Base-by-base conservation (phyloP, 1,140 invertebrate species). In the Leptinotarsa defecta region DNA sequence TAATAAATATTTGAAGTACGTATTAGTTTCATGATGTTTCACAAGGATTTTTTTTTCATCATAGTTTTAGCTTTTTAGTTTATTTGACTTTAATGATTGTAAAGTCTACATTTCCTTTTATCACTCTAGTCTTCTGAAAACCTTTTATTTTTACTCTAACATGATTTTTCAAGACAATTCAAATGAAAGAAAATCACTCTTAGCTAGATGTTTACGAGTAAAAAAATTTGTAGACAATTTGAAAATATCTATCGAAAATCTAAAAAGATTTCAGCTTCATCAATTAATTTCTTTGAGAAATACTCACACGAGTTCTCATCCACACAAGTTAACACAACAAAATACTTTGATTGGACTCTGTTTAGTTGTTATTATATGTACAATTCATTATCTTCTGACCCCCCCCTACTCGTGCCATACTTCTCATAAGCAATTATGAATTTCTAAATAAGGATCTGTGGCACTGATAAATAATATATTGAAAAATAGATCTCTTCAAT, bases 331-430 rank as follows among this genome's bases (percentile, higher is more conserved):
- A 19, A 34, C 67, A 43, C 67, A 22, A 43, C 67, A 68, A n/a
- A n/a, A 68, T 68, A 68, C 67, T 68, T 1, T 57, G 34, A 13
- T 48, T 34, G n/a, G 1, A 43, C 19, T 0, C 24, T 43, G 8
- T 27, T 68, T 43, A 13, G 15, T 43, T 27, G 34, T 43, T 27
- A 19, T 68, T 68, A 68, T 68, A 68, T 68, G 67, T 68, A 68
- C 43, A 15, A 68, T n/a, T 43, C 19, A 13, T 68, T 68, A 68
- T 68, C 67, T 43, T 68, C 1, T 68, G 67, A 68, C 67, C 67
- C 67, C 64, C 64, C 4, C n/a, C n/a, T 48, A 43, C 67, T 57
- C 52, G 17, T 57, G 52, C 1, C 17, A 57, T 57, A 57, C 13
- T 57, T 57, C n/a, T 19, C 52, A 57, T n/a, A 57, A 57, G n/a